Evolutionary conservation across 2,888 invertebrate genomes (phyloP), one percentile per base, ranked within the genome.

Genomic region (Eupithecia subfuscata): DNA sequence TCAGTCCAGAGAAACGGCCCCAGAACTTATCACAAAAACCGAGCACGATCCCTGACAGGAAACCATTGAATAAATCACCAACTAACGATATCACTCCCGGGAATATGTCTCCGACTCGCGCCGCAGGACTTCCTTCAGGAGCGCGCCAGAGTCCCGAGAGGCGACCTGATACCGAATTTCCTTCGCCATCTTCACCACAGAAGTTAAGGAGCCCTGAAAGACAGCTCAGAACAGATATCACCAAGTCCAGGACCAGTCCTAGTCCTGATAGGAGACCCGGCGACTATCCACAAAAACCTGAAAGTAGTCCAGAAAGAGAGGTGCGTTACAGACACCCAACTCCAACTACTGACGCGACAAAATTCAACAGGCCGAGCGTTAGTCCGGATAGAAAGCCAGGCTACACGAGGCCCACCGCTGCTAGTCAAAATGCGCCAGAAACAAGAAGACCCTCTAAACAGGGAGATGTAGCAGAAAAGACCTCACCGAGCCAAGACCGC

Each of bases 1-100:
- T 79, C 16, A 93, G 92, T 76, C 92, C 92, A 3, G 92, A 93
- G 14, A 92, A 91, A 82, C 83, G 76, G 74, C 81, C 86, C 1
- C 84, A 85, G 52, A 83, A 83, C 30, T 75, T 80, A 43, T 60
- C 78, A 3, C 76, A 82, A 5, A 85, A 82, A 75, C 79, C 85
- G 3, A 88, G 83, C 79, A 63, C 76, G 18, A 92, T 89, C 78
- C 90, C 91, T 16, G 88, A 87, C 48, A 81, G 83, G 68, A 86
- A 84, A 74, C 75, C 82, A 69, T 71, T 76, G 9, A 68, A 78
- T 2, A 83, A 79, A 77, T 73, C 69, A 6, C 78, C 75, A 65
- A 69, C 76, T 45, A 70, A 81, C 48, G 76, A 75, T 67, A 75
- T 30, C 30, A 2, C 79, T 34, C 82, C 82, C 64, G 76, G 73